phyloP scores from a whole-genome alignment of 2,888 invertebrate genomes.

The Gonocerus acuteangulatus region DNA sequence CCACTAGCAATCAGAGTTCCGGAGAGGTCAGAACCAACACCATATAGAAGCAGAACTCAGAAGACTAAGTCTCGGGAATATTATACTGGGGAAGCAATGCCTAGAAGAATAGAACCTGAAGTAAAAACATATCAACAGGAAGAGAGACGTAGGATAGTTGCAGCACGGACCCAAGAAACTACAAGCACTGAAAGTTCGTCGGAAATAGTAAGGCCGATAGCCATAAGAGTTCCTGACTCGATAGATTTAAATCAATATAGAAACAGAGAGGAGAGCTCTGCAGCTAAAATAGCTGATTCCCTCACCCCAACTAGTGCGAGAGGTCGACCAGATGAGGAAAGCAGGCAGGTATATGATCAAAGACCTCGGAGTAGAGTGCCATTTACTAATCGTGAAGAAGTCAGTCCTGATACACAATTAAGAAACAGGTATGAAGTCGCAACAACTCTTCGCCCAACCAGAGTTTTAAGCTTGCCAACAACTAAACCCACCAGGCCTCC shows the following conservation, averaged over 20 bases:
- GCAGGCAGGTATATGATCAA: not conserved
- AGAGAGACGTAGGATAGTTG: not conserved
- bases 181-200: slow-evolving; percentile 4
- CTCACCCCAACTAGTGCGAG: not conserved
- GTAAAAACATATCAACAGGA: not conserved
- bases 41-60: not conserved
- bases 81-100: not conserved
- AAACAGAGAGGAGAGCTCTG: slow-evolving; percentile 1
- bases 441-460: slow-evolving; percentile 11
- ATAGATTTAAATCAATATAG: slow-evolving; percentile 28
- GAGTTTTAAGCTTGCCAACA: not conserved
- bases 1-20: not conserved
- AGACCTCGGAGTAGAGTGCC: not conserved
- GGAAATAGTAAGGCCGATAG: slow-evolving; percentile 14
- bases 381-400: not conserved
- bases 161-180: not conserved
- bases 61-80: not conserved
- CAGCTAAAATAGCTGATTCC: not conserved
- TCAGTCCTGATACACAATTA: not conserved
- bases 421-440: slow-evolving; percentile 19
- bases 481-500: slow-evolving; percentile 16
- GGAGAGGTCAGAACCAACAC: not conserved
- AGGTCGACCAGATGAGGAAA: slow-evolving; percentile 12
- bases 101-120: not conserved
- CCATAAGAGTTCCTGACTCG: slow-evolving; percentile 29